These are phyloP conservation scores for Terebella lapidaria DNA, from an alignment of 2,888 invertebrate genomes.

Conservation along the genomic window DNA sequence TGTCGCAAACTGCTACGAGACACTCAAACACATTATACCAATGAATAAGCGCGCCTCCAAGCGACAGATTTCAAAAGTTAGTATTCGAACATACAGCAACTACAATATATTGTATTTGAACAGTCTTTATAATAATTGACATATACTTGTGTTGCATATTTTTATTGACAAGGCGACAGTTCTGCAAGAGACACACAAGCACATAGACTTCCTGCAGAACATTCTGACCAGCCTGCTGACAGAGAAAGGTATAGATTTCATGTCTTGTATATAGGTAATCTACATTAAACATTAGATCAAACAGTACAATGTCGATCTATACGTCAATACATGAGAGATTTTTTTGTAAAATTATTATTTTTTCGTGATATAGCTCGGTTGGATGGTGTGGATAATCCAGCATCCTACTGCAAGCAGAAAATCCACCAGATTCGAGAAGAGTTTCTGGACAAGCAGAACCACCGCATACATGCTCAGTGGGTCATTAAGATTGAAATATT, in stretches of 20 bases:
- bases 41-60: slow-evolving; percentile 37
- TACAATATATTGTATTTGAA: background rate
- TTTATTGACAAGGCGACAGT: slow-evolving; percentile 35
- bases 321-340: too few relatives aligned
- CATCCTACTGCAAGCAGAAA: too few relatives aligned
- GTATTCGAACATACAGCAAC: background rate
- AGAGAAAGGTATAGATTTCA: slow-evolving; percentile 28
- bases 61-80: slow-evolving; percentile 46
- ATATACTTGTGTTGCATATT: background rate
- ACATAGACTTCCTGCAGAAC: slow-evolving; percentile 38
- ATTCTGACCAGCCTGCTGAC: slow-evolving; percentile 25
- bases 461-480: too few relatives aligned
- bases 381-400: too few relatives aligned
- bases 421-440: too few relatives aligned
- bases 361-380: too few relatives aligned
- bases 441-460: too few relatives aligned
- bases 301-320: too few relatives aligned
- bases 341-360: too few relatives aligned
- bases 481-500: too few relatives aligned
- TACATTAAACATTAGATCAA: too few relatives aligned
- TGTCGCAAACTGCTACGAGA: slow-evolving; percentile 47
- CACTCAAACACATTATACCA: slow-evolving; percentile 43
- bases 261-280: background rate
- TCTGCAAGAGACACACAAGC: slow-evolving; percentile 41
- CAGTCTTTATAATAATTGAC: background rate